Base-by-base conservation (phyloP, 2,113 vertebrate genomes). In the Motacilla alba region DNA sequence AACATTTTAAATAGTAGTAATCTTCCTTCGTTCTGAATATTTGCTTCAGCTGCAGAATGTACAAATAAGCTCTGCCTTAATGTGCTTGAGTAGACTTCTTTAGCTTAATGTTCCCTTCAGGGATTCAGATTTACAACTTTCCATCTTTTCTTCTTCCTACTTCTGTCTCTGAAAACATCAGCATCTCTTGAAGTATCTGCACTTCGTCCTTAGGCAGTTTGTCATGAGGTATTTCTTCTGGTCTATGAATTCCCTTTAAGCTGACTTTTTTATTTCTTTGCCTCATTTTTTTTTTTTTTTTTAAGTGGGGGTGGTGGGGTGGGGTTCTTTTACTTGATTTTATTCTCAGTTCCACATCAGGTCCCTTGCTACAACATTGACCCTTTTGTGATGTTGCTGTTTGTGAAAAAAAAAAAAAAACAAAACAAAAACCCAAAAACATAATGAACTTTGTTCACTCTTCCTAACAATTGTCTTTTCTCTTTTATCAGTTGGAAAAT, bases 71-170 rank as follows among this genome's bases (percentile, higher is more conserved):
- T 94, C 8, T 96, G 62, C 77, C 90, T 96, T 96, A 95, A 95
- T 92, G 39, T 90, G 92, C 88, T 97, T 95, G 60, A 89, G 96
- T 80, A 94, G 74, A 93, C 47, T 92, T 92, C 95, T 69, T 59
- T 83, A 97, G 33, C 80, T 92, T 97, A 94, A 95, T 91, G 37
- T 96, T 97, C 95, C 87, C 94, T 91, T 83, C 74, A 83, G 80
- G 83, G 87, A 93, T 96, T 97, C 87, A 83, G 44, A 90, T 96
- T 70, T 96, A 80, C 82, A 96, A 62, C 58, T 96, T 97, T 95
- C 89, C 88, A 55, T 96, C 74, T 93, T 83, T 96, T 92, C 22
- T 93, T 96, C 50, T 90, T 95, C 63, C 46, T 72, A 30, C 88
- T 92, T 93, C 63, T 84, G 26, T 43, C 59, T 93, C 80, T 96